phyloP scores from a whole-genome alignment of 2,797 vertebrate species.

The Apogon talboti region DNA sequence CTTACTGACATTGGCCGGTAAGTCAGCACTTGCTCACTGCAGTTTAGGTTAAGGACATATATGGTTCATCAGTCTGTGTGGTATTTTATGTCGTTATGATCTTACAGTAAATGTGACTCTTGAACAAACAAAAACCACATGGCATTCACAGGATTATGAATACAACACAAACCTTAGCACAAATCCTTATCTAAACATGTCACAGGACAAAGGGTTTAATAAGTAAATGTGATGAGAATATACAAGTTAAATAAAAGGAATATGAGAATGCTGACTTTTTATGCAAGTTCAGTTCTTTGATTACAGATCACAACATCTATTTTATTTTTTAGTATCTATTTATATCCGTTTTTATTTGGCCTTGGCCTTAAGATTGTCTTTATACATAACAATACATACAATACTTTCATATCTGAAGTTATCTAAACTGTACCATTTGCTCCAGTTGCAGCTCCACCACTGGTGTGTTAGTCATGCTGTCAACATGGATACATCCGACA shows the following conservation, averaged over 20 bases:
- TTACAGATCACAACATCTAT: neutral
- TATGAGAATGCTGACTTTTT: neutral
- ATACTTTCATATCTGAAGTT: no score
- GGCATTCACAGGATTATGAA: neutral
- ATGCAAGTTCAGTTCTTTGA: neutral
- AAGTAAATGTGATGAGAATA: neutral
- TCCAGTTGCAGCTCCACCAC: neutral
- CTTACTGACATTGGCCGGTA: constrained; percentile 33
- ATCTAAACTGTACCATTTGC: neutral
- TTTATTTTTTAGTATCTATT: neutral
- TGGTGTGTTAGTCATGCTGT: neutral
- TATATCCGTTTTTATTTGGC: no score
- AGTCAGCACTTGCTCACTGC: neutral
- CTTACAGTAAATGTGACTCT: constrained; percentile 1
- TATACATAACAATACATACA: neutral
- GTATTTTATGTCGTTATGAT: neutral
- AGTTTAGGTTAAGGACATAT: constrained; percentile 15
- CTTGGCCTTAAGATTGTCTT: no score
- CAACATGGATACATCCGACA: neutral
- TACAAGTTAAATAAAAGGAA: neutral
- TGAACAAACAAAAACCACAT: neutral
- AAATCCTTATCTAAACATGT: neutral
- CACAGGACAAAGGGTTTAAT: neutral
- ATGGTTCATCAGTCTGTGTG: constrained; percentile 6
- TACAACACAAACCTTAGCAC: no score